Conservation (phyloP, 1,140 invertebrate genomes). For the Dryas iulia region DNA sequence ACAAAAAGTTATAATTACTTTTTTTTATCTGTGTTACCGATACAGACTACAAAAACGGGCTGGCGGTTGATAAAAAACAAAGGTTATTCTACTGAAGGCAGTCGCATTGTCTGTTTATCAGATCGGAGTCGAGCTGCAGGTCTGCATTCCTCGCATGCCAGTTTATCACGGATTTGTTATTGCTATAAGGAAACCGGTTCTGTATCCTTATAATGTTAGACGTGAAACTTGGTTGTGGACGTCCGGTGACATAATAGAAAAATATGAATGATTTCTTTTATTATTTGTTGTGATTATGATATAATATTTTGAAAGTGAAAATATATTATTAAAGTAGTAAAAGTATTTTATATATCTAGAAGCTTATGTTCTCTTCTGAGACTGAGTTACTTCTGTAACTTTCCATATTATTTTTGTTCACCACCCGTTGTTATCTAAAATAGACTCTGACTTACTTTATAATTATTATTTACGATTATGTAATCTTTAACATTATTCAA, state of each 20-base stretch:
- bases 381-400: no score
- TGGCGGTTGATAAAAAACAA: conserved; percentile 17
- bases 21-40: conserved; percentile 9
- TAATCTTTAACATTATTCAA: no score
- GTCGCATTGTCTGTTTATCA: conserved; percentile 37
- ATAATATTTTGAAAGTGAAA: background rate
- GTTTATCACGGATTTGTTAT: conserved; percentile 41
- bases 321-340: background rate
- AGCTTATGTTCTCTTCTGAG: no score
- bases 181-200: conserved; percentile 31
- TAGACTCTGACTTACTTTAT: no score
- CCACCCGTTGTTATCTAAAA: no score
- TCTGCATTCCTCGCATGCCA: conserved; percentile 42
- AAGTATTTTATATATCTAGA: no score
- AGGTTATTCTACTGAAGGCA: conserved; percentile 29
- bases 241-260: background rate
- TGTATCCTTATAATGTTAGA: conserved; percentile 16
- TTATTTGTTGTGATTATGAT: background rate
- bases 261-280: background rate
- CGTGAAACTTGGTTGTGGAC: background rate
- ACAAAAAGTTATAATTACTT: background rate
- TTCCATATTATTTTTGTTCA: no score
- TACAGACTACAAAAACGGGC: background rate
- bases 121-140: conserved; percentile 34
- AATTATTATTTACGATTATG: no score